Evolutionary conservation across 2,888 invertebrate genomes (phyloP), one percentile per base, ranked within the genome.

Genomic region (Pollenia labialis): DNA sequence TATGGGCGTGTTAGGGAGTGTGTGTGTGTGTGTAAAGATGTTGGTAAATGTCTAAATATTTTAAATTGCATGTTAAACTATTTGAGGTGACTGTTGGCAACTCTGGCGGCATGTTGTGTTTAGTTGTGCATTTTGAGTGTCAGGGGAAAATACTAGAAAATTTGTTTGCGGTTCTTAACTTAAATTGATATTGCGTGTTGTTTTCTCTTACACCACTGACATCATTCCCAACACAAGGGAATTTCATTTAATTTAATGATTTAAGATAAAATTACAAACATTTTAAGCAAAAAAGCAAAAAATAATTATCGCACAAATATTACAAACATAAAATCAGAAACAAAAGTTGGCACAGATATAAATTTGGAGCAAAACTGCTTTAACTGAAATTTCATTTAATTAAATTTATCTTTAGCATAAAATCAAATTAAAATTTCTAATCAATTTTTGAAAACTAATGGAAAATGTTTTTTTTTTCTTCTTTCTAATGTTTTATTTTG

Each of bases 51-150:
- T 42, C 8, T 46, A 16, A 32, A 32, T n/a, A 56, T 18, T 18
- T 40, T 3, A 52, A 40, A 18, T 52, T 1, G 32, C 11, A 23
- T 18, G 50, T 75, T 40, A 32, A 32, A 23, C 10, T 44, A 50
- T 46, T 76, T 8, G 16, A 16, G 16, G 88, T 88, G 89, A 89
- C 12, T 50, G 50, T 60, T 60, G 42, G 23, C 23, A 23, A 62
- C 16, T 16, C 62, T 16, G 16, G 44, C 32, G 48, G 46, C 72
- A 14, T 46, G 54, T 66, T 40, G 50, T 90, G 89, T 88, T 90
- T 85, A 90, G 88, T 88, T 32, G 4, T 88, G 88, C 87, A 88
- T 54, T 79, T 32, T 62, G 62, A 62, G 75, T 81, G 54, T 54
- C 62, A 50, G 54, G 50, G 72, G 71, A 54, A 76, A 68, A 74